Conservation (phyloP, 1,140 invertebrate genomes). For the Palaemon carinicauda region DNA sequence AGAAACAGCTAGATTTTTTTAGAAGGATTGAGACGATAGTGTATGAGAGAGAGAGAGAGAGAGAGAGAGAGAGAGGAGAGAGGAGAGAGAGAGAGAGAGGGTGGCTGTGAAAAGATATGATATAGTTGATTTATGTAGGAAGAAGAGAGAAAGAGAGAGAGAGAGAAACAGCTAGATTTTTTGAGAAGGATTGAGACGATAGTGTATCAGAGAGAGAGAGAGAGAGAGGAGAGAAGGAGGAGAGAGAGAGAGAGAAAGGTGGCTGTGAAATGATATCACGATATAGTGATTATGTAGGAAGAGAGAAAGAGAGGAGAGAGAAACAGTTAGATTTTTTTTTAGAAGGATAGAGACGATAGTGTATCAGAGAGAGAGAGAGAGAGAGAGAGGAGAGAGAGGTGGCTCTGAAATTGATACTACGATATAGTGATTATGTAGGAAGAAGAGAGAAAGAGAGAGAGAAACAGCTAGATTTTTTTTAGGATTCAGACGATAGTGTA, state of each 20-base stretch:
- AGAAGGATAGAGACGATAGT: background rate
- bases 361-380: background rate
- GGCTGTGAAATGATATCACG: too few species aligned
- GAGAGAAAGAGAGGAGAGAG: background rate
- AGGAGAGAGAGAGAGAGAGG: background rate
- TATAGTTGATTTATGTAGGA: too few species aligned
- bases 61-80: background rate
- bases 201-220: background rate
- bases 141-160: background rate
- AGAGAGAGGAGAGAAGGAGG: background rate
- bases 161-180: background rate
- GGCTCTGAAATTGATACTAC: too few species aligned
- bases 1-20: background rate
- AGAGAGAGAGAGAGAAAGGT: background rate
- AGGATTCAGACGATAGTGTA: background rate
- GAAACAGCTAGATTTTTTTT: background rate
- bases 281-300: too few species aligned
- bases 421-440: too few species aligned
- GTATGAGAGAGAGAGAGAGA: background rate
- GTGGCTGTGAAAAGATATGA: too few species aligned
- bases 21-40: background rate
- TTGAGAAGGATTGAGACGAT: background rate
- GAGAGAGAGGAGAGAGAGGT: background rate
- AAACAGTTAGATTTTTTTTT: background rate
- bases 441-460: background rate